Evolutionary conservation across 2,797 vertebrate genomes (phyloP), one percentile per base, ranked within the genome.

Genomic region (Chrysocyon brachyurus): DNA sequence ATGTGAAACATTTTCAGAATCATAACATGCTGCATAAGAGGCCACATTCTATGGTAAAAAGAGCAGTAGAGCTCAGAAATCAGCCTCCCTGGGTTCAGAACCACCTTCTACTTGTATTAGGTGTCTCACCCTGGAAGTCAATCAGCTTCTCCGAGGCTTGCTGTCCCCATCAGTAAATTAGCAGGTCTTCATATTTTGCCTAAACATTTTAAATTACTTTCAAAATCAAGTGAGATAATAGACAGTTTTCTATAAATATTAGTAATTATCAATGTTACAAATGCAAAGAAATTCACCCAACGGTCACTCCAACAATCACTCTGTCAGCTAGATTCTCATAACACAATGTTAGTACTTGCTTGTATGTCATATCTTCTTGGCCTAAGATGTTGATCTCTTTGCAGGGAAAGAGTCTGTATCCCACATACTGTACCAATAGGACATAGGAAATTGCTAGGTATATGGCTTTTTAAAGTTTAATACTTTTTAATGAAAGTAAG

Each of bases 1-100:
- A 83, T 84, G 26, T 79, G 31, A 95, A 96, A 64, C 17, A 66
- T 72, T 96, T 95, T 93, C 21, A 82, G n/a, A 95, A 54, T 4
- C 31, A 31, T 52, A 57, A 1, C 15, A 46, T 64, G 3, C 12
- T 64, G 24, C 33, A 21, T 21, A 88, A 56, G 21, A 88, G 12
- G 4, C 19, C 77, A 10, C 12, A n/a, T 8, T 72, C 11, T 52
- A 5, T 33, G 36, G 3, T 64, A 12, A 73, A 82, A 57, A 87
- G 79, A 57, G 12, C 21, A 12, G 3, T 54, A 16, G 49, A 46
- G 33, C 14, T 59, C 81, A 3, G 12, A 52, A 49, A 6, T 46
- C 61, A 63, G 22, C 15, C 2, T 72, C 9, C 2, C 24, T n/a
- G 17, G 2, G 11, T 68, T 90, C 46, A 63, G 31, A 90, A 49